Base-by-base conservation (phyloP, 2,797 vertebrate genomes). In the Catostomus latipinnis region DNA sequence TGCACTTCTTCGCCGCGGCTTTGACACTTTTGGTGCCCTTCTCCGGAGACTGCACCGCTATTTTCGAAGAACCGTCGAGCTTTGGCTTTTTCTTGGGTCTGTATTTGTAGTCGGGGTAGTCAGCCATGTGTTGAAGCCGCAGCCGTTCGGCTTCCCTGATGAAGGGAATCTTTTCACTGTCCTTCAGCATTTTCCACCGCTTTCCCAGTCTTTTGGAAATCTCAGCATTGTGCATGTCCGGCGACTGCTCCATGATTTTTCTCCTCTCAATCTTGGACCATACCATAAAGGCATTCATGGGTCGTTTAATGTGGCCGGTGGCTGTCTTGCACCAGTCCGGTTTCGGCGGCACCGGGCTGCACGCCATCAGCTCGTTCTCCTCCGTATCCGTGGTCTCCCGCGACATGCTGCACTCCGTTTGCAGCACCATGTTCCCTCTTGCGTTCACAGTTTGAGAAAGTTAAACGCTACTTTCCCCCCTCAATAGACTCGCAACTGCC, bases 61-160 rank as follows among this genome's bases (percentile, higher is more conserved):
- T 86, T 80, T 94, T 96, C 58, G 94, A 94, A 78, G 93, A 88
- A 9, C 92, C 93, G 85, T 96, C 96, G 81, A 96, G 93, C 88
- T 96, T 97, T 88, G 96, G 95, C 87, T 97, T 98, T 93, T 98
- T 98, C 94, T 95, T 94, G 86, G 97, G 97, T 87, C 97, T 91
- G 94, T 98, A 98, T 89, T 98, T 98, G 94, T 98, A 99, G 93
- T 97, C 96, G 80, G 97, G 97, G 82, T 99, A 96, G 84, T 98
- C 97, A 22, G 96, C 96, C 96, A 98, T 98, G 96, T 99, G 97
- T 92, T 98, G 93, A 8, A 98, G 96, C 82, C 97, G 93, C 83
- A 99, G 94, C 84, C 97, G 91, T 93, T 99, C 97, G 69, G 97
- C 97, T 92, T 98, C 97, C 71, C 96, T 93, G 90, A 99, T 95